Conservation (phyloP, 1,140 invertebrate genomes). For the Lasaia peninsularis region DNA sequence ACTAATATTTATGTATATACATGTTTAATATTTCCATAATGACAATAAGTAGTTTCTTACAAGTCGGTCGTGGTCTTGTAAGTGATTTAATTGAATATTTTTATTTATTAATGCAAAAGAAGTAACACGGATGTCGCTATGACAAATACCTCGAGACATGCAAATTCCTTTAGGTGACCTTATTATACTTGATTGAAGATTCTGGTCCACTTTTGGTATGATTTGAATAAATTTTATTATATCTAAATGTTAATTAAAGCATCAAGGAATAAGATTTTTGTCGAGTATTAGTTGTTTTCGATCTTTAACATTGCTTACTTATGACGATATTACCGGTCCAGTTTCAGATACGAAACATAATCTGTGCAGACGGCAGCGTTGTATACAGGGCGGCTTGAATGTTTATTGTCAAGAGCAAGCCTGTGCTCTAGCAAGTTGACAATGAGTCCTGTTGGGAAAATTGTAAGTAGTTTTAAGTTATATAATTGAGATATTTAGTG, state of each 20-base stretch:
- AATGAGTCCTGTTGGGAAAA: constrained; percentile 41
- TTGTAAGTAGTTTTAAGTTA: constrained; percentile 45
- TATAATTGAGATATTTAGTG: too few species aligned
- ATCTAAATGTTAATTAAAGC: constrained; percentile 71
- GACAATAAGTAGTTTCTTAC: constrained; percentile 47
- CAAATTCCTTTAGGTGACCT: constrained; percentile 59
- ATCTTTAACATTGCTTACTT: constrained; percentile 46
- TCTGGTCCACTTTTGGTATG: constrained; percentile 67
- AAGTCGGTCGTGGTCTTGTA: constrained; percentile 28
- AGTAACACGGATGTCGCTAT: not conserved
- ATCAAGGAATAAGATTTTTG: constrained; percentile 60
- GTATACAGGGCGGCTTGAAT: constrained; percentile 1
- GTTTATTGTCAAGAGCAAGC: not conserved
- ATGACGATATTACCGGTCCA: constrained; percentile 56
- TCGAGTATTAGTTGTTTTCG: constrained; percentile 52
- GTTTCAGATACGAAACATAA: constrained; percentile 61
- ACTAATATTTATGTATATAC: constrained; percentile 41
- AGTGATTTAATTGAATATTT: not conserved
- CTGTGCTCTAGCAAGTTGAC: not conserved
- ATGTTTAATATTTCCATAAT: constrained; percentile 37
- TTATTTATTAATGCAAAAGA: constrained; percentile 18
- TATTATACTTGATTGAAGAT: constrained; percentile 58
- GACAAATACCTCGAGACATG: constrained; percentile 49
- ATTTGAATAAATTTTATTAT: constrained; percentile 65
- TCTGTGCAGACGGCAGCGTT: constrained; percentile 49